These are phyloP conservation scores for Callaeas wilsoni DNA, from an alignment of 2,113 vertebrate species.

Conservation along the genomic window DNA sequence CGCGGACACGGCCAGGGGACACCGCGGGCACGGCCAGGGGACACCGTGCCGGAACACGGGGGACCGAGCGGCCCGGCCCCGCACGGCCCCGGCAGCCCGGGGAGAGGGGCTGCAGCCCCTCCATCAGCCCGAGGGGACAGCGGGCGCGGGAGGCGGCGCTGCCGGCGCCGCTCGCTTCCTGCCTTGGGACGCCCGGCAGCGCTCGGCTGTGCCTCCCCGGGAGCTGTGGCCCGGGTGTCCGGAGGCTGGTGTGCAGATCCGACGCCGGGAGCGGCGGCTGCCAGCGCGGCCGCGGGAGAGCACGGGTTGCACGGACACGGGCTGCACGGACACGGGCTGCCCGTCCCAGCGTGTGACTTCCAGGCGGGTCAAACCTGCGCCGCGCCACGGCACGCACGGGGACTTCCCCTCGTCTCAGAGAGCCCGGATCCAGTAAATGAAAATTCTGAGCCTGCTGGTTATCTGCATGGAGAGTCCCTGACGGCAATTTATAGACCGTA, in stretches of 20 bases:
- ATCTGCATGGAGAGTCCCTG: conserved; percentile 52
- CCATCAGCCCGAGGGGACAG: too few species aligned
- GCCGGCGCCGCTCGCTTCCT: background rate
- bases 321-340: background rate
- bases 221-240: background rate
- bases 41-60: background rate
- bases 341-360: background rate
- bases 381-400: background rate
- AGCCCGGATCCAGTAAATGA: conserved; percentile 46
- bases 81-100: background rate
- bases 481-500: background rate
- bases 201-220: background rate
- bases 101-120: background rate
- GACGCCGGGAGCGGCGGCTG: accelerated
- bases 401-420: background rate
- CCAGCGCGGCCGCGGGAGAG: too few species aligned
- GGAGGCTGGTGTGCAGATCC: accelerated
- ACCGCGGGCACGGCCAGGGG: accelerated
- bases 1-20: accelerated
- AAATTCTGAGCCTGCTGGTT: background rate
- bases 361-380: background rate
- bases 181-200: background rate
- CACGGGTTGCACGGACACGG: background rate
- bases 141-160: accelerated
- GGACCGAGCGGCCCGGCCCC: background rate